Conservation (phyloP, 1,140 invertebrate genomes). For the Ptiloglossa arizonensis region DNA sequence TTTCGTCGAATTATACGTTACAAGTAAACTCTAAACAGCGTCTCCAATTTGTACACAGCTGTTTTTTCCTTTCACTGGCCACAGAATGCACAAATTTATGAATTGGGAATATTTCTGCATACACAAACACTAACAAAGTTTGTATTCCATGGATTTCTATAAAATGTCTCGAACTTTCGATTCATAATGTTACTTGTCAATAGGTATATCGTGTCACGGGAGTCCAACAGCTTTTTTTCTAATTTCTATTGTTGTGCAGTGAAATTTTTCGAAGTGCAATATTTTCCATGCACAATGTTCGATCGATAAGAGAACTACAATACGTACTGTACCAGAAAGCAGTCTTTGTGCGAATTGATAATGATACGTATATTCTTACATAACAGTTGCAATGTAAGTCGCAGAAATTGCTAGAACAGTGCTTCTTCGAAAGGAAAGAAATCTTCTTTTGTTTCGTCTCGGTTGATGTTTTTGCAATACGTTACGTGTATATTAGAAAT, state of each 20-base stretch:
- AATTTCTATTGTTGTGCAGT: conserved; percentile 1
- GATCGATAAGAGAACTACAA: conserved; percentile 13
- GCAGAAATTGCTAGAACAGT: conserved; percentile 46
- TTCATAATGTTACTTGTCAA: too few species aligned
- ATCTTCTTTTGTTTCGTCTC: neutral
- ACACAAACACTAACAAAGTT: too few species aligned
- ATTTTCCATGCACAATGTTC: conserved; percentile 23
- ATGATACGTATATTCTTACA: conserved; percentile 41
- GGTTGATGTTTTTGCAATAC: conserved; percentile 1
- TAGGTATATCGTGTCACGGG: too few species aligned
- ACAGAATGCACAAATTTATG: too few species aligned
- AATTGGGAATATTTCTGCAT: too few species aligned
- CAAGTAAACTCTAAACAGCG: too few species aligned
- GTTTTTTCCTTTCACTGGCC: too few species aligned
- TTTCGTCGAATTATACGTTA: too few species aligned
- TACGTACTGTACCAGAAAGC: conserved; percentile 1
- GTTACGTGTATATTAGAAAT: neutral
- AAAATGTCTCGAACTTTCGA: too few species aligned
- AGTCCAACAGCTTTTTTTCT: conserved; percentile 6
- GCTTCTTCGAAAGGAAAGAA: neutral
- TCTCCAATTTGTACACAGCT: too few species aligned
- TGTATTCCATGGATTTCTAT: too few species aligned
- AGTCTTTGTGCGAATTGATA: conserved; percentile 37
- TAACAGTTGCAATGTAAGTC: conserved; percentile 57
- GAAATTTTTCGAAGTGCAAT: neutral